Evolutionary conservation across 2,113 vertebrate species (phyloP).

Genomic region (Elgaria multicarinata): DNA sequence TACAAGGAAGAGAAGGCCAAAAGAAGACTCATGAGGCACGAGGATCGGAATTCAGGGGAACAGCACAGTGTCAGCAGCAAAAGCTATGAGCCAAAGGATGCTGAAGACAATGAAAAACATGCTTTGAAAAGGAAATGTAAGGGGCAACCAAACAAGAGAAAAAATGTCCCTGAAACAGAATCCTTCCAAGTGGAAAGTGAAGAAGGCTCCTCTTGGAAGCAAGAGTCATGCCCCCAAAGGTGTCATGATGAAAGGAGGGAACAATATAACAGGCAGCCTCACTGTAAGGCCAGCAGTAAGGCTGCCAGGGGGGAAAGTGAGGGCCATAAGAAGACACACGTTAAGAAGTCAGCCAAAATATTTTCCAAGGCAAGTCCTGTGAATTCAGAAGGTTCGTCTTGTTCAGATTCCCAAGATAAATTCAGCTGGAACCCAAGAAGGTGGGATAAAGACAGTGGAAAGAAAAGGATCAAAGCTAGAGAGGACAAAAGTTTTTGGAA

Average conservation of each 20-base stretch:
- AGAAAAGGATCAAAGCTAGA: constrained; percentile 6
- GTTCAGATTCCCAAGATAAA: constrained; percentile 48
- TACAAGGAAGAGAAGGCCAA: constrained; percentile 1
- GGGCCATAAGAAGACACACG: neutral
- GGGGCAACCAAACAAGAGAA: neutral
- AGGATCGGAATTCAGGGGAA: neutral
- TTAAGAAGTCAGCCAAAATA: neutral
- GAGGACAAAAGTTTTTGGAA: constrained; percentile 30
- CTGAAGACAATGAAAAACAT: neutral
- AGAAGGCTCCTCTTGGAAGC: constrained; percentile 14
- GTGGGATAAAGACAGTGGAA: neutral
- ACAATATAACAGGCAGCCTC: neutral
- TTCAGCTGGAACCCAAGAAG: constrained; percentile 7
- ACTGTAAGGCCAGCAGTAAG: neutral
- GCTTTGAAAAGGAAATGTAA: neutral
- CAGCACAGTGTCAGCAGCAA: neutral
- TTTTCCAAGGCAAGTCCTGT: constrained; percentile 29
- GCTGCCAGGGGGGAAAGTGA: neutral
- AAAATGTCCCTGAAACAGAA: neutral
- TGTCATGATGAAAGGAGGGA: neutral
- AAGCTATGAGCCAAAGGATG: constrained; percentile 28
- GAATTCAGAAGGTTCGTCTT: constrained; percentile 29
- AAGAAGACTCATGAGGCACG: neutral
- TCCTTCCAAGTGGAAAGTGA: neutral
- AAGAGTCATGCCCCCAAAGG: neutral